A percentile compares a stretch with the other conserved stretches of the same genome.
These are phyloP conservation scores for Epistrophella euchroma DNA, from an alignment of 2,888 invertebrate genomes.

Conservation along the genomic window DNA sequence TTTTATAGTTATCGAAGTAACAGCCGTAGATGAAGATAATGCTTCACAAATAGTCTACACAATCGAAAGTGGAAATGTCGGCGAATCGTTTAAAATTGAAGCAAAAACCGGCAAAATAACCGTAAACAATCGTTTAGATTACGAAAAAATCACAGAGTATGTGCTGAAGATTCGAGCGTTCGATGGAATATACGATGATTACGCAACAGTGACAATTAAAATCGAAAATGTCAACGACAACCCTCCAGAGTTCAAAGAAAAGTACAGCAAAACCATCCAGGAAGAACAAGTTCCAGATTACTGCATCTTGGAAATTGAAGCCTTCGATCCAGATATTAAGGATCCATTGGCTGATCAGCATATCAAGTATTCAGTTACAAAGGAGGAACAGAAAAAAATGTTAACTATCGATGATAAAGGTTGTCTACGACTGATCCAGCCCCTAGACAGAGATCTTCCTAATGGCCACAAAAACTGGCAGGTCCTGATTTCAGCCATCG, in stretches of 20 bases:
- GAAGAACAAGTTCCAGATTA: constrained; percentile 89
- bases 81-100: constrained; percentile 94
- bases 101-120: constrained; percentile 93
- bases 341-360: constrained; percentile 90
- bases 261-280: constrained; percentile 89
- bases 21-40: constrained; percentile 94
- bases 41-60: constrained; percentile 94
- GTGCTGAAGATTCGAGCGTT: constrained; percentile 92
- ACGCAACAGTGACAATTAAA: constrained; percentile 92
- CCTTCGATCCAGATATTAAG: constrained; percentile 94
- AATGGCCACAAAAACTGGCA: constrained; percentile 93
- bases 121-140: constrained; percentile 91
- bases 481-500: constrained; percentile 89
- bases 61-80: constrained; percentile 93
- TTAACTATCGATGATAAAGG: constrained; percentile 90
- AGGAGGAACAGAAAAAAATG: constrained; percentile 88
- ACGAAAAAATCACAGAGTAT: constrained; percentile 93
- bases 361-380: constrained; percentile 90
- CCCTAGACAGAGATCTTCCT: constrained; percentile 95
- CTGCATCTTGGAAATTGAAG: constrained; percentile 89
- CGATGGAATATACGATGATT: constrained; percentile 93
- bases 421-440: constrained; percentile 87
- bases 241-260: constrained; percentile 91
- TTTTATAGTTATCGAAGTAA: constrained; percentile 93
- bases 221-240: constrained; percentile 97